Evolutionary conservation across 2,113 vertebrate genomes (phyloP), one percentile per base, ranked within the genome.

Genomic region (Dendrocopos noguchii): DNA sequence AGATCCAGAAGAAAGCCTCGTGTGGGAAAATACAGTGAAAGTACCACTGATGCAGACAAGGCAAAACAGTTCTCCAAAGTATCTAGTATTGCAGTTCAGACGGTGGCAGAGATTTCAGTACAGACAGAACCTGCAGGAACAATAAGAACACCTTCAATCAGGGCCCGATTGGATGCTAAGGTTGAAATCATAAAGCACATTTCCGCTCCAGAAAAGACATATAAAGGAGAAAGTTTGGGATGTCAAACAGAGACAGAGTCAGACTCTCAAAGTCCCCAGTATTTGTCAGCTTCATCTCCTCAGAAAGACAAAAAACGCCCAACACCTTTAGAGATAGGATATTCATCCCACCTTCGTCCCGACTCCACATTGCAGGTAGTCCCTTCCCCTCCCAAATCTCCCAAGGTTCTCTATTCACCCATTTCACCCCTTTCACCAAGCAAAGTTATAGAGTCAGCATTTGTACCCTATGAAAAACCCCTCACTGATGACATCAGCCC

Each of bases 21-120:
- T 11, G 95, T 97, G 47, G 98, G 98, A 74, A 99, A 99, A 94
- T 99, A 98, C 44, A 96, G 78, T 39, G 98, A 98, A 76, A 97
- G 94, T 92, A 93, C 95, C 1, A 2, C 93, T 65, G 98, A 98
- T 74, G 90, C 71, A 68, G 98, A 98, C 96, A 99, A 96, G 97
- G 94, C 87, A 94, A 99, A 98, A 50, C 96, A 98, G 53, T 96
- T 97, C 85, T 98, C 98, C 72, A 99, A 99, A 95, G 98, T 99
- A 44, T 98, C 99, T 77, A 99, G 99, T 88, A 98, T 99, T 96
- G 99, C 99, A 46, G 98, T 99, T 77, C 99, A 99, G 96, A 99
- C 99, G 68, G 99, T 99, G 61, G 98, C 99, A 61, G 99, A 99
- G 97, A 99, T 99, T 91, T 99, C 99, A 61, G 99, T 99, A 66